Base-by-base conservation (phyloP, 2,797 vertebrate genomes). In the Staurois parvus region DNA sequence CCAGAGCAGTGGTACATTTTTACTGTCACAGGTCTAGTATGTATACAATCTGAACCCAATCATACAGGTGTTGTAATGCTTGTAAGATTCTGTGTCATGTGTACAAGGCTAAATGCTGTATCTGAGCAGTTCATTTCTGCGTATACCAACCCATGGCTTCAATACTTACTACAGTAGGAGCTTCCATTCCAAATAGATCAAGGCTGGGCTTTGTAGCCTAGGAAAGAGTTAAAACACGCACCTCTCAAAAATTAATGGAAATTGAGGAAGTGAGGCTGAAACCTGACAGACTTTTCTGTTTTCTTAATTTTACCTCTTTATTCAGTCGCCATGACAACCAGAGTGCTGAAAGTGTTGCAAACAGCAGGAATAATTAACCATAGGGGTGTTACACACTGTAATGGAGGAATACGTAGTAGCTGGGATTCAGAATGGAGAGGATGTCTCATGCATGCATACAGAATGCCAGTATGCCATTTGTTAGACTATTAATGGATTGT, bases 321-420 rank as follows among this genome's bases (percentile, higher is more conserved):
- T 91, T 91, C 72, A 32, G 91, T 93, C 79, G 89, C 90, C 92
- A 92, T 93, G 91, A 90, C 91, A 93, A 93, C 93, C 32, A 62
- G 78, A 89, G 90, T 84, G 88, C 87, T 80, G 85, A 89, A 90
- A 90, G 90, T 87, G 87, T 89, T 90, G 90, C 72, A 89, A 91
- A 89, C 90, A 89, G 91, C 87, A n/a, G 88, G 89, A 88, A 90
- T 89, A 89, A 90, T 90, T 87, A 73, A 87, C 79, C 29, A 29
- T 86, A 89, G 74, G 77, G 79, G 86, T 79, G 85, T 86, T 86
- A 83, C 85, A 86, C 76, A 86, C 62, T 77, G 56, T 78, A 74
- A 83, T 79, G 75, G 80, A 68, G 64, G 68, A 66, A 83, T 68
- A 67, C 13, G 75, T 86, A 73, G 80, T 56, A 74, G 74, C 26